Conservation (phyloP, 92 coral and sea anemone genomes). For the Parazoanthus swiftii region DNA sequence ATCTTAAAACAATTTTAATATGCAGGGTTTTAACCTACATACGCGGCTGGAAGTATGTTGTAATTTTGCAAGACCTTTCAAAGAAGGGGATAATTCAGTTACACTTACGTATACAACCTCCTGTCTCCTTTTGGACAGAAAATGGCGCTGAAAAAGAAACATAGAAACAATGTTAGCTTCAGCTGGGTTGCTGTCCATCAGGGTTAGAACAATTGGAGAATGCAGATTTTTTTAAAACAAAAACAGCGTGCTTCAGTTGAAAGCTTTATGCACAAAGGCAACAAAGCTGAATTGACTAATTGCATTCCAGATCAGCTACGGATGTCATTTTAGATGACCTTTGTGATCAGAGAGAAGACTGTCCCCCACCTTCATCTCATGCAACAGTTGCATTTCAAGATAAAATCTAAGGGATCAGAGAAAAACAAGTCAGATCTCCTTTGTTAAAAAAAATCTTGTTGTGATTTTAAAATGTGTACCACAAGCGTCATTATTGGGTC, state of each 20-base stretch:
- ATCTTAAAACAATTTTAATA: too few relatives aligned
- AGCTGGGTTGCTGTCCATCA: slow-evolving; percentile 4
- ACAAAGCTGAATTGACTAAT: not conserved
- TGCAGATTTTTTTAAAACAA: slow-evolving; percentile 15
- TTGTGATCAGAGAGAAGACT: not conserved
- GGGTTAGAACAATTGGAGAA: slow-evolving; percentile 17
- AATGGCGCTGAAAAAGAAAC: slow-evolving; percentile 16
- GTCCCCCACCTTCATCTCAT: not conserved
- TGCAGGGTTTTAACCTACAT: too few relatives aligned
- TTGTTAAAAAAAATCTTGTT: not conserved
- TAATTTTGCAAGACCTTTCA: not conserved
- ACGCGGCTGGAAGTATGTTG: not conserved
- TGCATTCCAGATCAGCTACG: slow-evolving; percentile 18
- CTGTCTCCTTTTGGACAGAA: slow-evolving; percentile 16
- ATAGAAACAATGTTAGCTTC: not conserved
- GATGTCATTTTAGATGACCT: not conserved
- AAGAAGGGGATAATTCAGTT: not conserved
- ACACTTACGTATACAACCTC: slow-evolving; percentile 22
- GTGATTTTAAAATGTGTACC: not conserved
- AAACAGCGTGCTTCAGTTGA: not conserved
- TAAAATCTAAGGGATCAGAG: not conserved
- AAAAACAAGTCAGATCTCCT: not conserved
- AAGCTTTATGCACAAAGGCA: not conserved
- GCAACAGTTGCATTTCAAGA: not conserved
- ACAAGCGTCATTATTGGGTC: not conserved